These are phyloP conservation scores for Myiotriccus ornatus DNA, from an alignment of 2,797 vertebrate species.

Conservation along the genomic window DNA sequence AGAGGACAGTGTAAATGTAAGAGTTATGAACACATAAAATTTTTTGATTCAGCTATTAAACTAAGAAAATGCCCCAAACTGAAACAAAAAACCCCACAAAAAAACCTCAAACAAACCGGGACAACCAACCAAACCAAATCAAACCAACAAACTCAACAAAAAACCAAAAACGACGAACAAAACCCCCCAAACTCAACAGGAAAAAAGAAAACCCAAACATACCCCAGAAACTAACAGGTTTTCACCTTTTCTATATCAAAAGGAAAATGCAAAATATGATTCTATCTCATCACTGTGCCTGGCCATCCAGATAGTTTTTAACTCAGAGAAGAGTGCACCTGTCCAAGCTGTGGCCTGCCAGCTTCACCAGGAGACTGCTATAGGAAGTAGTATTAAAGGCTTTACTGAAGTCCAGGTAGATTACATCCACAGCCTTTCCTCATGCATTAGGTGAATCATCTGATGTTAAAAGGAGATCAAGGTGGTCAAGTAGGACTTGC, in stretches of 20 bases:
- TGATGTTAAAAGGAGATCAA: too few relatives aligned
- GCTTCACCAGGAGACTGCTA: not conserved
- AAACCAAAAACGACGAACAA: not conserved
- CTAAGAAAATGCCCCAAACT: not conserved
- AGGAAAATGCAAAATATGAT: not conserved
- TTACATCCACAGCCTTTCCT: too few relatives aligned
- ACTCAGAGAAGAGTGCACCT: too few relatives aligned
- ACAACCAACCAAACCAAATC: not conserved
- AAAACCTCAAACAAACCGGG: not conserved
- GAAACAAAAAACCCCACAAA: not conserved
- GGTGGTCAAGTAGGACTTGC: too few relatives aligned
- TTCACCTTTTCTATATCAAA: not conserved
- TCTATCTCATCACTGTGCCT: not conserved
- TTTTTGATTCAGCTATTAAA: not conserved
- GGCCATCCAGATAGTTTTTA: not conserved
- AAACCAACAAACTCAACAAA: rapidly evolving
- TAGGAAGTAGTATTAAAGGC: not conserved
- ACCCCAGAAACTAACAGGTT: rapidly evolving
- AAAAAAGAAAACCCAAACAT: not conserved
- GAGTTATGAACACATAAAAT: not conserved
- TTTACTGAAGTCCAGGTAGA: too few relatives aligned
- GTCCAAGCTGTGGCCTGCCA: too few relatives aligned
- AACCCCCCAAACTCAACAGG: not conserved
- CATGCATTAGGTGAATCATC: too few relatives aligned
- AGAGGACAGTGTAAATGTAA: not conserved